These are phyloP conservation scores for Perognathus longimembris DNA, from an alignment of 2,113 vertebrate genomes.

Conservation along the genomic window DNA sequence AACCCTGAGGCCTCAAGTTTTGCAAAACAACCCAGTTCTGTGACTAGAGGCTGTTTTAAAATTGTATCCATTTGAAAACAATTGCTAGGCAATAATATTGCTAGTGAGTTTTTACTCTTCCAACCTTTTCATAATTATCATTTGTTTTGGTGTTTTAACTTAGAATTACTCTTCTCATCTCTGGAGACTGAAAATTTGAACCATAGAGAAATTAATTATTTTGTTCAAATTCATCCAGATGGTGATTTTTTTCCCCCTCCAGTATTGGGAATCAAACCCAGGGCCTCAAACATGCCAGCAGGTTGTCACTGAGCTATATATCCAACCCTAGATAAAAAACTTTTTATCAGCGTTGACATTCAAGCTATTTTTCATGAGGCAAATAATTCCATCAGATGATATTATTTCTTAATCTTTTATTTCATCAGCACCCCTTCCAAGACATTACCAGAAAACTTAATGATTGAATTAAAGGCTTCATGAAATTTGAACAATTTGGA, in stretches of 20 bases:
- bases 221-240: conserved; percentile 26
- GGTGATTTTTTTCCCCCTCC: not conserved
- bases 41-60: conserved; percentile 14
- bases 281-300: not conserved
- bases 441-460: conserved; percentile 12
- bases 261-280: not conserved
- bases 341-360: conserved; percentile 8
- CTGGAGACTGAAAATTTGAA: conserved; percentile 4
- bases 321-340: not conserved
- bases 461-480: conserved; percentile 27
- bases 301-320: too few relatives aligned
- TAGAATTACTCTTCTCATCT: conserved; percentile 38
- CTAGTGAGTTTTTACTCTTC: not conserved
- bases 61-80: conserved; percentile 3
- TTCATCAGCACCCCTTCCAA: not conserved
- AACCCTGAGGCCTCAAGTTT: not conserved
- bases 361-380: not conserved
- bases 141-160: conserved; percentile 42
- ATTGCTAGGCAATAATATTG: not conserved
- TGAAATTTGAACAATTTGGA: conserved; percentile 38
- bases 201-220: conserved; percentile 40
- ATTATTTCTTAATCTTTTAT: conserved; percentile 25
- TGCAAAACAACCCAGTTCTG: not conserved
- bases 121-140: not conserved
- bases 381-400: conserved; percentile 21